Percentiles rank a stretch among this genome's conserved stretches.
Evolutionary conservation across 2,888 invertebrate genomes (phyloP).

Genomic region (Oxyteleia sp.): DNA sequence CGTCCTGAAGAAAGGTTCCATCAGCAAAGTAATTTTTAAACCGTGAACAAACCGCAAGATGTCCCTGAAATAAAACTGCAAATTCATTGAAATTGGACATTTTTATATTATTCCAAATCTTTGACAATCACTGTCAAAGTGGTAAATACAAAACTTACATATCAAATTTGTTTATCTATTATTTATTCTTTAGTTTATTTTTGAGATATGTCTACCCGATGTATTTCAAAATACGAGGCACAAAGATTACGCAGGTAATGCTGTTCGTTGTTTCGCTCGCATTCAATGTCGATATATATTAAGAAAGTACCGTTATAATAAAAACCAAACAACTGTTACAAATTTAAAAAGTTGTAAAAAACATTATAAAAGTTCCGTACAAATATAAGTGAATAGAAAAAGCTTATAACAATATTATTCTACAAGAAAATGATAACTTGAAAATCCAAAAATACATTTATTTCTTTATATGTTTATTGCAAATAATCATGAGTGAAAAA

Average conservation of each 20-base stretch:
- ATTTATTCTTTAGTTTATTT: too few relatives aligned
- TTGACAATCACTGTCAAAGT: constrained; percentile 31
- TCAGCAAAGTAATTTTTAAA: constrained; percentile 90
- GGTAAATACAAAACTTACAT: constrained; percentile 58
- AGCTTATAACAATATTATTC: too few relatives aligned
- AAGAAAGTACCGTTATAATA: too few relatives aligned
- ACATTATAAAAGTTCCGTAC: too few relatives aligned
- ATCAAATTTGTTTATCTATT: constrained; percentile 39
- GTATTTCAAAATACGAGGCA: constrained; percentile 54
- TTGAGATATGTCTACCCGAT: constrained; percentile 51
- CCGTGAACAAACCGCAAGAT: constrained; percentile 77
- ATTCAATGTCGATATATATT: neutral
- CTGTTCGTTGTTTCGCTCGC: constrained; percentile 43
- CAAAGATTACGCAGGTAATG: constrained; percentile 50
- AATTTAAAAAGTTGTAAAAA: too few relatives aligned
- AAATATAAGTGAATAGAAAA: too few relatives aligned
- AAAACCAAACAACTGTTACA: too few relatives aligned
- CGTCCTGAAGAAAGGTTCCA: constrained; percentile 88
- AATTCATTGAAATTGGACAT: constrained; percentile 9
- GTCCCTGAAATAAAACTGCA: neutral
- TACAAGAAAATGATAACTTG: too few relatives aligned
- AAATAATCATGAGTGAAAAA: too few relatives aligned
- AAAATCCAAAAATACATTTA: too few relatives aligned
- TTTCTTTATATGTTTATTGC: too few relatives aligned
- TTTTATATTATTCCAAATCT: constrained; percentile 40